A percentile compares a stretch with the other conserved stretches of the same genome.
These are phyloP conservation scores for Conopomorpha cramerella DNA, from an alignment of 1,140 invertebrate species.

Conservation along the genomic window DNA sequence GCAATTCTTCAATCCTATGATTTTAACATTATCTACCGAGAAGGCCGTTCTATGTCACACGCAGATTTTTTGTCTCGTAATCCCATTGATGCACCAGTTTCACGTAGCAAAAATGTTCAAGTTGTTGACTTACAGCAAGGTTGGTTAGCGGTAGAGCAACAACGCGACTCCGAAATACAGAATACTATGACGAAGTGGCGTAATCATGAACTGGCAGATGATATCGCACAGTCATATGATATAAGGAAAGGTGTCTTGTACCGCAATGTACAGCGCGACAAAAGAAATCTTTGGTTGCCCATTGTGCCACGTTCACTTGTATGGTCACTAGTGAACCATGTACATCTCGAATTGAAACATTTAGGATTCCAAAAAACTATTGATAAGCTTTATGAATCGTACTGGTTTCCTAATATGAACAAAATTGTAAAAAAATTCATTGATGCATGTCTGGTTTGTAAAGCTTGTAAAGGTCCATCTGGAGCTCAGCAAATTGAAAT, in stretches of 20 bases:
- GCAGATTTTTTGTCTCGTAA: no score
- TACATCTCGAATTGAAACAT: constrained; percentile 12
- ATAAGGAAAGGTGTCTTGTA: constrained; percentile 9
- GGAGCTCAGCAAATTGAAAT: constrained; percentile 16
- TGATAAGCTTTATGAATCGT: constrained; percentile 19
- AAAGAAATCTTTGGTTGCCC: constrained; percentile 7
- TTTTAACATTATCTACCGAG: no score
- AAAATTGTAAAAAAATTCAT: constrained; percentile 18
- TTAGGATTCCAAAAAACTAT: constrained; percentile 13
- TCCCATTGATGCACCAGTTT: no score
- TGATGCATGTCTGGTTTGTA: constrained; percentile 16
- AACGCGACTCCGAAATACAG: constrained; percentile 10
- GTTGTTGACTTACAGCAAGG: constrained; percentile 11
- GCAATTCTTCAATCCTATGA: no score
- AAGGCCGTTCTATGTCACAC: no score
- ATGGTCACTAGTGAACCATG: constrained; percentile 12
- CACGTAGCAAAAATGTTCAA: constrained; percentile 15
- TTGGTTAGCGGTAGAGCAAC: constrained; percentile 13
- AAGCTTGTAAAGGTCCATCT: constrained; percentile 15
- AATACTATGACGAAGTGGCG: constrained; percentile 8
- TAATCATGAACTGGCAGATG: constrained; percentile 5
- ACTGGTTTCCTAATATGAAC: constrained; percentile 22
- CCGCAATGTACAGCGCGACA: constrained; percentile 7
- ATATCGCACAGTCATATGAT: constrained; percentile 9
- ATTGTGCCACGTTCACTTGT: constrained; percentile 10